Conservation (phyloP, 2,888 invertebrate genomes). For the Ophioninae sp. region DNA sequence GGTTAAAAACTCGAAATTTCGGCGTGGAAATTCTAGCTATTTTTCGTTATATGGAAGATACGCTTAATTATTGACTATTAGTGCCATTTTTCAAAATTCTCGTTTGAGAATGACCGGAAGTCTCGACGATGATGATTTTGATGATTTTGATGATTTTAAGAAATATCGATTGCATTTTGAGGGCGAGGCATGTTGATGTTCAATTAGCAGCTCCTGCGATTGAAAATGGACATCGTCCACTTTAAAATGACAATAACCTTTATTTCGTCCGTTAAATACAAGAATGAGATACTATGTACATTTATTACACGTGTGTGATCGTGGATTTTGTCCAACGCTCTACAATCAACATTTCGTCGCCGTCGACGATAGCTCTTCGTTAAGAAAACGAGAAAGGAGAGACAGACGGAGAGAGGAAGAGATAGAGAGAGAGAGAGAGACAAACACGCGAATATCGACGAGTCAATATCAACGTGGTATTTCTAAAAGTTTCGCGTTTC, state of each 20-base stretch:
- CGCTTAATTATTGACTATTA: too few species aligned
- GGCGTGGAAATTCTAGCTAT: too few species aligned
- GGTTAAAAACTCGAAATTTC: too few species aligned
- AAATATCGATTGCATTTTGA: neutral
- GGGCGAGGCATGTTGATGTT: too few species aligned
- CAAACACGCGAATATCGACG: slow-evolving; percentile 40
- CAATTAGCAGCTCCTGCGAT: too few species aligned
- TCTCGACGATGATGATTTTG: neutral
- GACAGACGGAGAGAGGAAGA: neutral
- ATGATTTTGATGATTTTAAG: neutral
- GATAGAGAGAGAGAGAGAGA: neutral
- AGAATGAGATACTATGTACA: slow-evolving; percentile 67
- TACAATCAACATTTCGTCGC: slow-evolving; percentile 34
- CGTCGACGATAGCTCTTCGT: slow-evolving; percentile 17
- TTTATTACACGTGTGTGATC: slow-evolving; percentile 59
- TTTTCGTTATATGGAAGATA: too few species aligned
- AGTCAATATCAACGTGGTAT: slow-evolving; percentile 31
- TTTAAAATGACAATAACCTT: slow-evolving; percentile 64
- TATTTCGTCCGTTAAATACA: slow-evolving; percentile 65
- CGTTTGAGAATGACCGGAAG: neutral
- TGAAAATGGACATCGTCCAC: neutral
- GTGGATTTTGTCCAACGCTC: slow-evolving; percentile 38
- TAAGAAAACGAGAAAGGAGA: neutral
- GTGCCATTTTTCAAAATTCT: neutral
- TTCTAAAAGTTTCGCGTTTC: slow-evolving; percentile 20